Conservation (phyloP, 2,797 vertebrate species). For the Pogonophryne albipinna region DNA sequence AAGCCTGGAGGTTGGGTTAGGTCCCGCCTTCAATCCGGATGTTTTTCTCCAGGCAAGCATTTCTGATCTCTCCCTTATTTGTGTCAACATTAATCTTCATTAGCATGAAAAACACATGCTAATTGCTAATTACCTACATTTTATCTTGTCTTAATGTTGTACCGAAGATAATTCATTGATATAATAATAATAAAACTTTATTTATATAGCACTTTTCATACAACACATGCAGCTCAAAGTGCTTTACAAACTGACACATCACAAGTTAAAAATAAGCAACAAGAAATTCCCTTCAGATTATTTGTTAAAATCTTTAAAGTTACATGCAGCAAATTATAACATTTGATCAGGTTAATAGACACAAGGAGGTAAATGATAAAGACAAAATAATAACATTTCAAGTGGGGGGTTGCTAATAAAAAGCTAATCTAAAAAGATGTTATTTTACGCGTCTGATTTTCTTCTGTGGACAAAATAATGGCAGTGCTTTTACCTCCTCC, state of each 20-base stretch:
- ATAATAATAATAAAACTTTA: constrained; percentile 2
- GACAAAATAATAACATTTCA: too few species aligned
- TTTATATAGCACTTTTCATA: too few species aligned
- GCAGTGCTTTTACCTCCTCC: constrained; percentile 10
- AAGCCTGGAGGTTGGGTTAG: constrained; percentile 27
- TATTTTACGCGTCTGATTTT: constrained; percentile 21
- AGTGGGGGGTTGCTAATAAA: too few species aligned
- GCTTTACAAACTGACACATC: too few species aligned
- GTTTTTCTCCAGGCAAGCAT: constrained; percentile 39
- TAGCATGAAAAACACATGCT: constrained; percentile 52
- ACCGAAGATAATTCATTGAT: constrained; percentile 28
- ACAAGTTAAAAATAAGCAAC: too few species aligned
- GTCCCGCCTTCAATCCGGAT: constrained; percentile 16
- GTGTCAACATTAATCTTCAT: constrained; percentile 66
- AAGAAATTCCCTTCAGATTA: too few species aligned
- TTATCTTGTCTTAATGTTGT: constrained; percentile 24
- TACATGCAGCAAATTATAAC: too few species aligned
- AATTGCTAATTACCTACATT: constrained; percentile 65
- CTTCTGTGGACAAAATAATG: constrained; percentile 48
- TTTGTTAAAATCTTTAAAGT: too few species aligned
- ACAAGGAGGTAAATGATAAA: too few species aligned
- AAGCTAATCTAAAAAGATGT: too few species aligned
- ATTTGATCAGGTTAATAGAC: too few species aligned
- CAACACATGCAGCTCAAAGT: too few species aligned
- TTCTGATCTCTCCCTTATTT: constrained; percentile 58